Base-by-base conservation (phyloP, 2,888 invertebrate genomes). In the Hypselothyrea guttata region DNA sequence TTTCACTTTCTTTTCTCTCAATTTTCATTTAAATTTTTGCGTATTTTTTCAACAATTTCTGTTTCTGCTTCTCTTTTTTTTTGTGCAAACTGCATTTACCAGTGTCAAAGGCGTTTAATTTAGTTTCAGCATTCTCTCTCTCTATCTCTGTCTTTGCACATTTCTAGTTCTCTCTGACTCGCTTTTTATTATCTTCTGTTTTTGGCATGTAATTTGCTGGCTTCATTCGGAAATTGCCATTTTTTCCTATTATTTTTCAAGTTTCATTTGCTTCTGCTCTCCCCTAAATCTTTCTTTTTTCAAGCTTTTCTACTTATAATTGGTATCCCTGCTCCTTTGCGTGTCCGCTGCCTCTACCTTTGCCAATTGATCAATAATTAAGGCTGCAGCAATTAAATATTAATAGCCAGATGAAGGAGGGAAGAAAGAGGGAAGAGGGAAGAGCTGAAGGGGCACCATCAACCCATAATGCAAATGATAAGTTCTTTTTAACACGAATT, bases 91-190 rank as follows among this genome's bases (percentile, higher is more conserved):
- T 84, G 85, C 78, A 84, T 82, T 85, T 81, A 67, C 52, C 71
- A 76, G 73, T 82, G 81, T 82, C 81, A 82, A 82, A 82, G 81
- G 86, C 86, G 71, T 71, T 75, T 85, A 83, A 82, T 85, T 82
- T 70, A 66, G 64, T 74, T 83, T 76, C 56, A 58, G 59, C 49
- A 58, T 33, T 55, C 46, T 37, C 35, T 13, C 44, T 11, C 31
- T 12, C 28, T 15, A 28, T 18, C 18, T 9, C 34, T 7, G 9
- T 16, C 31, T 30, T 12, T 34, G n/a, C 40, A 3, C 37, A 5
- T 37, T n/a, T 41, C 7, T n/a, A 16, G 2, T 3, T 44, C 8
- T 34, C 27, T 5, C 47, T 37, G 13, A 38, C 12, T 15, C 38
- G 42, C 49, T 66, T 72, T 60, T 57, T 72, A 75, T 71, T 69